Conservation (phyloP, 2,888 invertebrate genomes). For the Octodonta nipae region DNA sequence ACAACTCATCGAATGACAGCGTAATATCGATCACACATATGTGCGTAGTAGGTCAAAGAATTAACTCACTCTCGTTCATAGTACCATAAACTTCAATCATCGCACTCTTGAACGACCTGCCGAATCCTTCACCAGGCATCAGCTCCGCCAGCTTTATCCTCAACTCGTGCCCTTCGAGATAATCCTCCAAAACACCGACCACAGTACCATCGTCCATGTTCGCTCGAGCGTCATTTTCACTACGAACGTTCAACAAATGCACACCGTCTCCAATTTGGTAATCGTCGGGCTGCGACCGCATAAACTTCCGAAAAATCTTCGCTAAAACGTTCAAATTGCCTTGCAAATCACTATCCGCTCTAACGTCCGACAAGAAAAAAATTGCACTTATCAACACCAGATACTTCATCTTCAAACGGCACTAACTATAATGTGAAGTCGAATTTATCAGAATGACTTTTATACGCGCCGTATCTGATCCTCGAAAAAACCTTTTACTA, state of each 20-base stretch:
- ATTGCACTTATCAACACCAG: conserved; percentile 22
- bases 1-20: too few relatives aligned
- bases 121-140: conserved; percentile 48
- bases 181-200: conserved; percentile 48
- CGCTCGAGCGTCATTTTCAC: conserved; percentile 38
- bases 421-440: too few relatives aligned
- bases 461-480: too few relatives aligned
- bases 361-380: conserved; percentile 13
- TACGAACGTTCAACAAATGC: conserved; percentile 44
- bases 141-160: conserved; percentile 57
- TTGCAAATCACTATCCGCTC: conserved; percentile 13
- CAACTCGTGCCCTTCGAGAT: conserved; percentile 58
- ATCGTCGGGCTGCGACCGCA: conserved; percentile 41
- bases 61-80: conserved; percentile 39
- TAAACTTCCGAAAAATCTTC: conserved; percentile 38
- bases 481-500: not conserved
- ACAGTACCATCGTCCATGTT: conserved; percentile 40
- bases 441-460: too few relatives aligned
- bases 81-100: conserved; percentile 36
- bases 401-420: conserved; percentile 29
- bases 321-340: conserved; percentile 26
- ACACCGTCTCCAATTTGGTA: conserved; percentile 50
- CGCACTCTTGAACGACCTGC: conserved; percentile 41
- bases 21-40: too few relatives aligned
- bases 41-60: too few relatives aligned